Base-by-base conservation (phyloP, 1,140 invertebrate genomes). In the Diprion similis region DNA sequence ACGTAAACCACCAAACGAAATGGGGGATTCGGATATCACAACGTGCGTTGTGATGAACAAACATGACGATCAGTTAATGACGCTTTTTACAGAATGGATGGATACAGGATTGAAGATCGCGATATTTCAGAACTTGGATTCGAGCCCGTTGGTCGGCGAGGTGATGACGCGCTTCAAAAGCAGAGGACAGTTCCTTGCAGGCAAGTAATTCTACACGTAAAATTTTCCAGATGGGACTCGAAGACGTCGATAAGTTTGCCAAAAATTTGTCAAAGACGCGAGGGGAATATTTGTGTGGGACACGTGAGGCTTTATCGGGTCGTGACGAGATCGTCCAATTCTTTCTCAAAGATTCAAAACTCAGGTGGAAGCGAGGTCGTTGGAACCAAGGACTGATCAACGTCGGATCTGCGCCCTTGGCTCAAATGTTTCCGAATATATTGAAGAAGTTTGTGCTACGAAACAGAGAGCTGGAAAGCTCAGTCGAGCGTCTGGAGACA, bases 21-120 rank as follows among this genome's bases (percentile, higher is more conserved):
- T 37, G 24, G 24, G 24, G 24, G 24, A 37, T 3, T 37, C 24
- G n/a, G 45, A 48, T n/a, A 15, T 69, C 13, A 71, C 69, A 17
- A 73, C 46, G 10, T 77, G 73, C 17, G 13, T 67, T 9, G 73
- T 77, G 2, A 37, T 67, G 7, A 77, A 77, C 65, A 47, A 10
- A 46, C 11, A 66, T 7, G 76, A 77, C 46, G 71, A 74, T 24
- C 47, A 51, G 47, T 3, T 19, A 1, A 77, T 77, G 64, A 77
- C 72, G 9, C n/a, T 76, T 0, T 71, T 3, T 69, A 66, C 66
- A 2, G 69, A 73, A 59, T 76, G 75, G 75, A 24, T 37, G 11
- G 45, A 69, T 11, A 66, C 67, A 13, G 64, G 71, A 1, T 17
- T 76, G 4, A 71, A 64, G 47, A 47, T 76, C 45, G 10, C 45